These are phyloP conservation scores for Glareola pratincola DNA, from an alignment of 2,113 vertebrate species.

Conservation along the genomic window DNA sequence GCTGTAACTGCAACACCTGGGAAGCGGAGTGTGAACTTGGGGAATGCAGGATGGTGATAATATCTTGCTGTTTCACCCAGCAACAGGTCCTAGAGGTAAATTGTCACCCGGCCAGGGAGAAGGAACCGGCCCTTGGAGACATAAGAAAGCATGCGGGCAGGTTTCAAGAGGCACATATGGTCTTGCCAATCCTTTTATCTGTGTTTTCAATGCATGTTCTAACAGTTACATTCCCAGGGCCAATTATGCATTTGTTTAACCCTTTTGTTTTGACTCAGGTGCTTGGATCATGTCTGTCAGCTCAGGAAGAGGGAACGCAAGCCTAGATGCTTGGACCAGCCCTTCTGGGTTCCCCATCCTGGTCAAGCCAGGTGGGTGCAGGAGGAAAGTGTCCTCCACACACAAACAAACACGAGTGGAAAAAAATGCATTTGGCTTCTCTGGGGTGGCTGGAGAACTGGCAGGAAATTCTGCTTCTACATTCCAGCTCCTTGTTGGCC, in stretches of 20 bases:
- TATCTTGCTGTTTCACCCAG: conserved; percentile 22
- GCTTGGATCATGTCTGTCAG: neutral
- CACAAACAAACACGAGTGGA: too few species aligned
- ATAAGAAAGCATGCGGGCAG: neutral
- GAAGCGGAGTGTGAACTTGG: neutral
- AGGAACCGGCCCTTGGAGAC: neutral
- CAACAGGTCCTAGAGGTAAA: neutral
- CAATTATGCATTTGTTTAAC: neutral
- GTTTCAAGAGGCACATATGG: neutral
- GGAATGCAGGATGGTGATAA: neutral
- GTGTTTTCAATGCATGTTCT: neutral
- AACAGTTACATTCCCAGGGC: neutral
- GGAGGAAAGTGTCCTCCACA: neutral
- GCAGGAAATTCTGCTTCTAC: neutral
- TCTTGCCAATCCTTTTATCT: neutral
- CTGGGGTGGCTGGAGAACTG: neutral
- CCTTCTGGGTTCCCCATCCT: too few species aligned
- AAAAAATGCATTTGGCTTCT: accelerated
- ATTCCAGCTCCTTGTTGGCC: accelerated
- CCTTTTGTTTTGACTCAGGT: neutral
- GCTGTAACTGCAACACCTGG: conserved; percentile 10
- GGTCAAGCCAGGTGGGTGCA: neutral
- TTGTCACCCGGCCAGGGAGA: neutral
- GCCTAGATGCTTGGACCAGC: accelerated
- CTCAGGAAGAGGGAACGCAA: neutral